Evolutionary conservation across 2,797 vertebrate genomes (phyloP).

Genomic region (Trichosurus vulpecula): DNA sequence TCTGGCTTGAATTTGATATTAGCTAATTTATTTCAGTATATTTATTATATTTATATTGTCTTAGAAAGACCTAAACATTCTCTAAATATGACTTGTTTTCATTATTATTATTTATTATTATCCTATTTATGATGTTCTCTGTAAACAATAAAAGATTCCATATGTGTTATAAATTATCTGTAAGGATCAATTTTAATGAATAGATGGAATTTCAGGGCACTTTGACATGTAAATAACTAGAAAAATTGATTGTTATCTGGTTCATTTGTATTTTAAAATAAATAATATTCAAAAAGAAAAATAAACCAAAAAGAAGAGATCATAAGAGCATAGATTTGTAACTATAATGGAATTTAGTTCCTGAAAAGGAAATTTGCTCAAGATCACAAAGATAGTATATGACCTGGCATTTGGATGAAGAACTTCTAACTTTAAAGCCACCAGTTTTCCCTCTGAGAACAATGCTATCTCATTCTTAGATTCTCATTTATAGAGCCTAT

Average conservation of each 20-base stretch:
- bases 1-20: not conserved
- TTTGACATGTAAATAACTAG: not conserved
- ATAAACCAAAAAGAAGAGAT: too few species aligned
- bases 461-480: not conserved
- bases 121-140: not conserved
- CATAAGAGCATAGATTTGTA: not conserved
- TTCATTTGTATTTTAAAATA: not conserved
- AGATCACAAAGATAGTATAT: not conserved
- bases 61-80: not conserved
- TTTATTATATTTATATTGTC: not conserved
- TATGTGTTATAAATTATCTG: not conserved
- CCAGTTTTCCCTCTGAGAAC: not conserved
- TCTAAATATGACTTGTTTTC: not conserved
- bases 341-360: not conserved
- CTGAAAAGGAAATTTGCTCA: not conserved
- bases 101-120: not conserved
- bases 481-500: not conserved
- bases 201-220: not conserved
- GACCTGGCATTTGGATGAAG: not conserved
- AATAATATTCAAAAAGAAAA: not conserved
- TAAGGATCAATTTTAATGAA: not conserved
- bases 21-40: not conserved
- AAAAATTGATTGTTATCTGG: not conserved
- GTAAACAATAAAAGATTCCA: not conserved
- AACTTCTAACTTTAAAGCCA: not conserved